These are phyloP conservation scores for Podarcis cretensis DNA, from an alignment of 2,113 vertebrate species.

Conservation along the genomic window DNA sequence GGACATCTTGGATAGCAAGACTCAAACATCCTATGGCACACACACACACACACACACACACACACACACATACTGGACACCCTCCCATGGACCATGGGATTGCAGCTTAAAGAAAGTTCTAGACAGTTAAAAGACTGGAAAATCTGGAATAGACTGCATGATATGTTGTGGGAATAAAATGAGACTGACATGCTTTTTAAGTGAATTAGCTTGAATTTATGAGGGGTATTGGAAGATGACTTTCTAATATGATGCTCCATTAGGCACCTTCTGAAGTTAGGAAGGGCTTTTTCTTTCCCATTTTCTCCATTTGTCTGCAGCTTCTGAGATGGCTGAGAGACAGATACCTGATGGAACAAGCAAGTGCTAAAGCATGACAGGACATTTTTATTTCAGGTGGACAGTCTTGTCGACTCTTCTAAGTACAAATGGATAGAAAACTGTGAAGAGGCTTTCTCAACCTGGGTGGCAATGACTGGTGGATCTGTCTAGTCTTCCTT, in stretches of 20 bases:
- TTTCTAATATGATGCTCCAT: background rate
- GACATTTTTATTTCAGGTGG: background rate
- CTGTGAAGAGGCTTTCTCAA: background rate
- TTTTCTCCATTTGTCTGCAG: background rate
- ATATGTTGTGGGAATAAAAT: background rate
- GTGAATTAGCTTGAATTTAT: background rate
- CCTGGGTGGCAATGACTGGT: background rate
- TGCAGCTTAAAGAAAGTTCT: background rate
- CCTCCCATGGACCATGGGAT: too few relatives aligned
- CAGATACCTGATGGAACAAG: background rate
- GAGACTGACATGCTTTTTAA: background rate
- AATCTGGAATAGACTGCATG: background rate
- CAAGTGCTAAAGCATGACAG: background rate
- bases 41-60: too few relatives aligned
- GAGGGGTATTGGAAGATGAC: background rate
- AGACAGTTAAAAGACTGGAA: background rate
- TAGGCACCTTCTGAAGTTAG: background rate
- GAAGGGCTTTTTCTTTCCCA: background rate
- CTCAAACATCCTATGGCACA: too few relatives aligned
- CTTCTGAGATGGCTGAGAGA: background rate
- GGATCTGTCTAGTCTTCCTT: background rate
- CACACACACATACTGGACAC: too few relatives aligned
- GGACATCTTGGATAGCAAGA: too few relatives aligned
- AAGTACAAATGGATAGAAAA: background rate
- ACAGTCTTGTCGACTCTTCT: background rate